Base-by-base conservation (phyloP, 2,797 vertebrate species). In the Cyclopterus lumpus region DNA sequence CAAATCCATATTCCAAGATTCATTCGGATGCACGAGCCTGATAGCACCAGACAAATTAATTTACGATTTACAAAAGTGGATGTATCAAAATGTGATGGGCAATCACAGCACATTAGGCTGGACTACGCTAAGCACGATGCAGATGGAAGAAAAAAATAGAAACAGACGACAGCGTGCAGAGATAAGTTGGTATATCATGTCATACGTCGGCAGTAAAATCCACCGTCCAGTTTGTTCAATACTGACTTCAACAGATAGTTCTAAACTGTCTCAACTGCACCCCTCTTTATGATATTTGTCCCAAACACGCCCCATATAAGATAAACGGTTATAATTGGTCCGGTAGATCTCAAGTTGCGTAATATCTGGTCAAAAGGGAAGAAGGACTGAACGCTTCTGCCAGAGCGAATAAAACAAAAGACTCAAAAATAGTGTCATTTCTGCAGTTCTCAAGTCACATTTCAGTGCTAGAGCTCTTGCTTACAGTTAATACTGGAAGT, bases 401-500 rank as follows among this genome's bases (percentile, higher is more conserved):
- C 20, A 48, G 46, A 57, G 28, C 28, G 14, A 57, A 57, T 57
- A 18, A 58, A 34, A 34, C 30, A 44, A 42, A 44, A 44, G 42
- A 16, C 53, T 48, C 64, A 67, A 64, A 44, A 59, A 12, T 12
- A 8, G 16, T 30, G 65, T 5, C 68, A 55, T 71, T 74, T 48
- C 44, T 49, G 55, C 34, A 76, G 16, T n/a, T n/a, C n/a, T 86
- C 40, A 26, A 64, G 34, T 81, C 51, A 42, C 58, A 44, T 79
- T 63, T 68, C n/a, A 28, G 11, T 58, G n/a, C 34, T 36, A 0
- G 34, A 36, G 34, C 34, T 84, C 66, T 81, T 24, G 48, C 49
- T 80, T 30, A 75, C 86, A 84, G 76, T 65, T 82, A 88, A 87
- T 73, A 72, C 49, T 49, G 20, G 28, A 79, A 69, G 69, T 75